Evolutionary conservation across 2,888 invertebrate species (phyloP), one percentile per base, ranked within the genome.

Genomic region (Eremobia ochroleuca): DNA sequence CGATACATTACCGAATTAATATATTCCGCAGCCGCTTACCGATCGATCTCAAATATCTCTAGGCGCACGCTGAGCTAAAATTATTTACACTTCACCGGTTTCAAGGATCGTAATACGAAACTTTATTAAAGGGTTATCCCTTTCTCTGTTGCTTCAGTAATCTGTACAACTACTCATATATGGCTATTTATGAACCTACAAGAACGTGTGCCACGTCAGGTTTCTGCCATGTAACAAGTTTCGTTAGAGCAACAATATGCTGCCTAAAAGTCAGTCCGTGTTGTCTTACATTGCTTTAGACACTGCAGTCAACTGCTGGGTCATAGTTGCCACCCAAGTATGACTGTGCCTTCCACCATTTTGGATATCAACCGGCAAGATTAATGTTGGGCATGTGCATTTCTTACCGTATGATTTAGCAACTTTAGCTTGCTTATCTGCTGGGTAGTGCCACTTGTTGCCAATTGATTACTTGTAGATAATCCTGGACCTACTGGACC

Each of bases 21-120:
- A 75, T 76, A 85, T 74, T 86, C 76, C 58, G 65, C 62, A 59
- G 55, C 46, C 64, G 72, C 52, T 59, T 37, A 52, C 55, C 68
- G 66, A 86, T 86, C 83, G 85, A 85, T 83, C 84, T 66, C 72
- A 4, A 85, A 77, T 85, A 86, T 85, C 86, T 86, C 74, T 67
- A 74, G 79, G 84, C 83, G 59, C 66, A 75, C 80, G 74, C 59
- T 76, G 46, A 72, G 73, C 73, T 68, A 68, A 85, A 85, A 83
- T 87, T 87, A 84, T 81, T 72, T 75, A 80, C 86, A 88, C 82
- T 87, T 83, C 73, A 85, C 76, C 71, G 87, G 88, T 69, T 88
- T 88, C 88, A 83, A 75, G 82, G 89, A 81, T 88, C 84, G 88
- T 84, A 87, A 88, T 82, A 81, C 55, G 88, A 88, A 80, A 87